Evolutionary conservation across 2,113 vertebrate species (phyloP).

Genomic region (Spea bombifrons): DNA sequence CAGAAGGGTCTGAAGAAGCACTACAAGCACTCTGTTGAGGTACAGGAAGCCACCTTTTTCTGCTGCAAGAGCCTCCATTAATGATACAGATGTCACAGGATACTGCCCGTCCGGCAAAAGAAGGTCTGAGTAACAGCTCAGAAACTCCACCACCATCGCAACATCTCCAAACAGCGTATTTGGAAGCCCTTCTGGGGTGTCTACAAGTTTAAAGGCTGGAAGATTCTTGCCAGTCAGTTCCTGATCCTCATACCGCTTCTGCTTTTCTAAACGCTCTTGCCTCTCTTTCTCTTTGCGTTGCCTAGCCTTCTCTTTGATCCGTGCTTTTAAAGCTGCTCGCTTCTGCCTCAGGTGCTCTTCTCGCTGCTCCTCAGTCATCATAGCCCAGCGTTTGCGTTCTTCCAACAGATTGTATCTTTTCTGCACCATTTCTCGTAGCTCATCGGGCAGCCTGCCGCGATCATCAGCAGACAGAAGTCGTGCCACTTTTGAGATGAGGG

Average conservation of each 20-base stretch:
- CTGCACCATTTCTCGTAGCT: constrained; percentile 79
- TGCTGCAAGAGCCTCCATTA: constrained; percentile 88
- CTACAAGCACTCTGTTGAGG: constrained; percentile 86
- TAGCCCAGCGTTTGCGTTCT: constrained; percentile 84
- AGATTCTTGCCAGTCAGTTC: constrained; percentile 77
- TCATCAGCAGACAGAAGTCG: constrained; percentile 85
- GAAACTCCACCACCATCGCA: constrained; percentile 91
- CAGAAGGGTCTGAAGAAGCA: constrained; percentile 89
- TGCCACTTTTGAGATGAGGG: constrained; percentile 85
- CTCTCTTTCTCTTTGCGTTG: constrained; percentile 87
- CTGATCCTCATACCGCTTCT: constrained; percentile 88
- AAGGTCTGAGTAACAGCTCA: constrained; percentile 86
- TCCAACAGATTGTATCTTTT: constrained; percentile 90
- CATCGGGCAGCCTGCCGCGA: constrained; percentile 84
- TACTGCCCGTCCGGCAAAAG: constrained; percentile 90
- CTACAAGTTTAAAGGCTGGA: constrained; percentile 83
- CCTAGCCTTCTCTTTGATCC: constrained; percentile 83
- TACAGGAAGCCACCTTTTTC: constrained; percentile 89
- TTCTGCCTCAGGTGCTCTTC: constrained; percentile 84
- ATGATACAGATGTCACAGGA: constrained; percentile 82
- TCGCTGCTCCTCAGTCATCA: constrained; percentile 87
- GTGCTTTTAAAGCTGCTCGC: constrained; percentile 82
- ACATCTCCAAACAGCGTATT: constrained; percentile 91
- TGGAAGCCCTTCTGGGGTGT: constrained; percentile 92
- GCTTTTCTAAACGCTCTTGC: constrained; percentile 82